Evolutionary conservation across 1,140 invertebrate genomes (phyloP).

Genomic region (Melitaea cinxia): DNA sequence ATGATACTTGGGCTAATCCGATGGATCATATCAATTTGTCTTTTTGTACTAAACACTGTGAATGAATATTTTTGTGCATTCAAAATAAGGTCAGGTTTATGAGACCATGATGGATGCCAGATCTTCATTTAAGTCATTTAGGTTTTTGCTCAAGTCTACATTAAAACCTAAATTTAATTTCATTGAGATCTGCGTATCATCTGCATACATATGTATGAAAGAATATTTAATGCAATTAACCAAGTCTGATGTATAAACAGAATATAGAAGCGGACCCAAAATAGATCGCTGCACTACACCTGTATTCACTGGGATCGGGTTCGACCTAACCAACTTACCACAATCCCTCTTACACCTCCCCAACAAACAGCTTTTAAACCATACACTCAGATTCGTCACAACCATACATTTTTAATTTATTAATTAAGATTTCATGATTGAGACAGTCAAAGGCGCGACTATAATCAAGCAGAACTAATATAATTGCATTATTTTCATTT

Average conservation of each 20-base stretch:
- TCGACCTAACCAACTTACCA: background rate
- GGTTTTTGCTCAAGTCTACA: background rate
- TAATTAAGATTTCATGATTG: slow-evolving; percentile 4
- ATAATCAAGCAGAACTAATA: too few species aligned
- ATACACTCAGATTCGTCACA: background rate
- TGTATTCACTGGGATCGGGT: background rate
- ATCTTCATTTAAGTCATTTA: background rate
- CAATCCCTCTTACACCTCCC: background rate
- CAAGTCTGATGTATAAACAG: slow-evolving; percentile 7
- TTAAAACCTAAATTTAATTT: background rate
- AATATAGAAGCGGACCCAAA: slow-evolving; percentile 4
- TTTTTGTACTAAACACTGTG: background rate
- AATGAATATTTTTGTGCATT: slow-evolving; percentile 1
- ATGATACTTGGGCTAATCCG: background rate
- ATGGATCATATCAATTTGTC: background rate
- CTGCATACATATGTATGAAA: slow-evolving; percentile 3
- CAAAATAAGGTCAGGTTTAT: background rate
- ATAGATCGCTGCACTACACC: slow-evolving; percentile 10
- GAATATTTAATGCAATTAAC: background rate
- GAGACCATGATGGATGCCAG: background rate
- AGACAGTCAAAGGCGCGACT: too few species aligned
- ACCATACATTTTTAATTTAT: background rate
- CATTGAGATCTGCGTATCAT: background rate
- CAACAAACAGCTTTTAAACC: background rate
- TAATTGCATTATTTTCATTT: too few species aligned